Conservation (phyloP, 2,888 invertebrate species). For the Abscondita cerata region DNA sequence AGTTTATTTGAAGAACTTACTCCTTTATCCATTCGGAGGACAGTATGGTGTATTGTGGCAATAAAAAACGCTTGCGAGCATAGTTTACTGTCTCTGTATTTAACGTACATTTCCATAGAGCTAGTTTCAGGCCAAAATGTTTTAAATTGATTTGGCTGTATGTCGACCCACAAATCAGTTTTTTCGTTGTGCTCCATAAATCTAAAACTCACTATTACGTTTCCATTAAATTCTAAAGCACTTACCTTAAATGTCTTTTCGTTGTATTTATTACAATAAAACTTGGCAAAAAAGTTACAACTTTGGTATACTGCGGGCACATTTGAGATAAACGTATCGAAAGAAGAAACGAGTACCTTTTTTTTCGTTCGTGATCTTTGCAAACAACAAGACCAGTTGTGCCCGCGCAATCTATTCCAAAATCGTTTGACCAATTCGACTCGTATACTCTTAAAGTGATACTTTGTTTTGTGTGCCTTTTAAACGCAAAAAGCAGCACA, state of each 20-base stretch:
- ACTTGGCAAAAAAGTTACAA: slow-evolving; percentile 80
- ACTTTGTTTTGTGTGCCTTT: slow-evolving; percentile 61
- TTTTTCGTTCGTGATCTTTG: slow-evolving; percentile 73
- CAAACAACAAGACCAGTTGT: slow-evolving; percentile 79
- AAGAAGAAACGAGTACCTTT: slow-evolving; percentile 76
- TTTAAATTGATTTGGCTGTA: slow-evolving; percentile 71
- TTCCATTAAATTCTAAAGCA: background rate
- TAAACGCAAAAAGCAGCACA: slow-evolving; percentile 74
- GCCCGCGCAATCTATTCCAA: slow-evolving; percentile 72
- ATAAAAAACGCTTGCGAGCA: slow-evolving; percentile 81
- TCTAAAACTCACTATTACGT: slow-evolving; percentile 53
- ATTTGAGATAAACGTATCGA: slow-evolving; percentile 72
- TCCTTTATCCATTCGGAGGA: slow-evolving; percentile 83
- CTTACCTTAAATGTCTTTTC: slow-evolving; percentile 59
- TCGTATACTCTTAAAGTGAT: slow-evolving; percentile 66
- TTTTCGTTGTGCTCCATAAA: slow-evolving; percentile 89
- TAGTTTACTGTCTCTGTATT: slow-evolving; percentile 76
- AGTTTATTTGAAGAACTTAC: slow-evolving; percentile 60
- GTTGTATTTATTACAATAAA: slow-evolving; percentile 80
- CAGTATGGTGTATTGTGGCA: slow-evolving; percentile 72
- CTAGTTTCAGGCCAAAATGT: slow-evolving; percentile 86
- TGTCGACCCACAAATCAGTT: slow-evolving; percentile 83
- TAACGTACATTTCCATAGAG: slow-evolving; percentile 81
- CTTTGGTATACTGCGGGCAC: slow-evolving; percentile 77
- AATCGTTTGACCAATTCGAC: slow-evolving; percentile 71